Evolutionary conservation across 2,888 invertebrate species (phyloP), one percentile per base, ranked within the genome.

Genomic region (Microctonus brassicae): DNA sequence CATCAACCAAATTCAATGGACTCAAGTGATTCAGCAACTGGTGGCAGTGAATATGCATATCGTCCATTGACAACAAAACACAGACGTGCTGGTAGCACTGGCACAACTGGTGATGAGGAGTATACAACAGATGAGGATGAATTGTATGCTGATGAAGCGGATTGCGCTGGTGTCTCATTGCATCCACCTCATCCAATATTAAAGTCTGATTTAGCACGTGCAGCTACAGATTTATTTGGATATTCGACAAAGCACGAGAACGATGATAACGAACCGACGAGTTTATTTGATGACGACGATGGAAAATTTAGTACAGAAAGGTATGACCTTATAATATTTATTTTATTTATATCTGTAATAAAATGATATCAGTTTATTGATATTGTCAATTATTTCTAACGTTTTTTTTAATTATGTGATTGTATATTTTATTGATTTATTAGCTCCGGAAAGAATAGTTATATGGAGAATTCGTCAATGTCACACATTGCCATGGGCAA

Each of bases 101-200:
- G 90, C 1, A 90, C 90, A 10, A 90, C 90, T 13, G 90, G 89
- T 1, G 90, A 90, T 79, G 90, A 90, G 80, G 90, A 89, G 53
- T 89, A 88, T 79, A 89, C 89, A 2, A 89, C 89, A 20, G 90
- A 90, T 78, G 90, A 90, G 74, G 89, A 89, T 76, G 89, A 89
- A 70, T 75, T 84, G 0, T 85, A 83, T 68, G 82, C 85, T n/a
- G 89, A 90, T 75, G 89, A 89, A 74, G 84, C 87, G 2, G 90
- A 90, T 76, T 87, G 88, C 71, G 69, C 79, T 7, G 79, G 81
- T 24, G 69, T 78, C 7, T 76, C 78, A 58, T 67, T 82, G 60
- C 83, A 84, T 70, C 78, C 81, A 5, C 76, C 79, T 13, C 83
- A 85, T 75, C 81, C 83, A 6, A 83, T 85, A 11, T 78, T 83